Evolutionary conservation across 2,888 invertebrate species (phyloP), one percentile per base, ranked within the genome.

Genomic region (Acleris holmiana): DNA sequence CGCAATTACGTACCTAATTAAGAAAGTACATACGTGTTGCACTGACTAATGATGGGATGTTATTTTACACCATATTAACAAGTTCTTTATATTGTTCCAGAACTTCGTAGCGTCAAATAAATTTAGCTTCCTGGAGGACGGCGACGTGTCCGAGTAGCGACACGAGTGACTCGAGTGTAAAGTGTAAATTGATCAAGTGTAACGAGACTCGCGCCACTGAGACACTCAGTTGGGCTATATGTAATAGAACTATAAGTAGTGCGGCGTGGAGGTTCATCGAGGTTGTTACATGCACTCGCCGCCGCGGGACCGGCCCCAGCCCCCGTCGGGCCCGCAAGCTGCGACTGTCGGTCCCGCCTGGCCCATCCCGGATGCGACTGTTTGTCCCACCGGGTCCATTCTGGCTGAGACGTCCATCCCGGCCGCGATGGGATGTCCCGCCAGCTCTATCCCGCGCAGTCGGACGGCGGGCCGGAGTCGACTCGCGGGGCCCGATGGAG

Each of bases 31-130:
- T 35, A 35, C 1, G 13, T 35, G 35, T 35, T 35, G 35, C 35
- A 35, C 35, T 35, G 13, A 10, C 10, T 4, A 8, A 25, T 21
- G 4, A 2, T 25, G n/a, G n/a, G n/a, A n/a, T n/a, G n/a, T n/a
- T 0, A 8, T 25, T 25, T 25, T 25, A 25, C 7, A 25, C 6
- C 7, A 25, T 29, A 7, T 25, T 47, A 35, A 19, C 2, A 48
- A 35, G 60, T 59, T 62, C 55, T 69, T 61, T 64, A 73, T 73
- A 75, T 71, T 69, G 72, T 93, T 93, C 2, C 91, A 96, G 94
- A 95, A 95, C 89, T 95, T 96, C 80, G 94, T 95, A 83, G 95
- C 94, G 80, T 94, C 95, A 80, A 97, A 96, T 85, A 96, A 96
- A 93, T 97, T 95, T 93, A 94, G 94, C 86, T 94, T 94, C 89